These are phyloP conservation scores for Muscicapa striata DNA, from an alignment of 2,797 vertebrate genomes.

Conservation along the genomic window DNA sequence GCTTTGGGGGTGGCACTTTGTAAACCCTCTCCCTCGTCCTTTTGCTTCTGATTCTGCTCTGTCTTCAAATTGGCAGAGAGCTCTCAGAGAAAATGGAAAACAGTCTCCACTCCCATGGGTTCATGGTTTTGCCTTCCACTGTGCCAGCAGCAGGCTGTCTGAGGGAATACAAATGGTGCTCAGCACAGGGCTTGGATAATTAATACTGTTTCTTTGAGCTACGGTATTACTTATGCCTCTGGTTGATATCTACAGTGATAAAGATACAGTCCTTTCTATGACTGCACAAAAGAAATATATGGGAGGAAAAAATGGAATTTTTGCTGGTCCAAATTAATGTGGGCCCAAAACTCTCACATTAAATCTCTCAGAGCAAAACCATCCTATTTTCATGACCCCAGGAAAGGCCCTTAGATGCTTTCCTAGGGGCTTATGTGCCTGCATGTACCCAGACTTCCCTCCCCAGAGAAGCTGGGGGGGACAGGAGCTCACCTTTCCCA, in stretches of 20 bases:
- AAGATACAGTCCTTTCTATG: neutral
- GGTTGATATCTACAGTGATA: neutral
- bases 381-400: neutral
- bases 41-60: neutral
- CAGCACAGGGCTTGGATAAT: neutral
- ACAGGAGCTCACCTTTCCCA: neutral
- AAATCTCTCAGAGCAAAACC: neutral
- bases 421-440: fast-evolving
- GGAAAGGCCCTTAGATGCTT: neutral
- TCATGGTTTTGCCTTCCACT: neutral
- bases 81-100: neutral
- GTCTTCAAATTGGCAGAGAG: neutral
- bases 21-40: neutral
- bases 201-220: neutral
- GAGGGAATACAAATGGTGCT: neutral
- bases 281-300: neutral
- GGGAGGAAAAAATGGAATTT: neutral
- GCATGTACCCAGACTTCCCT: fast-evolving
- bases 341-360: neutral
- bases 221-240: neutral
- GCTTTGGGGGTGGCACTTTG: fast-evolving
- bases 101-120: neutral
- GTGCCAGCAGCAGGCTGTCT: neutral
- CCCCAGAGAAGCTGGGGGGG: neutral
- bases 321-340: neutral